Base-by-base conservation (phyloP, 1,140 invertebrate species). In the Diachasmimorpha longicaudata region DNA sequence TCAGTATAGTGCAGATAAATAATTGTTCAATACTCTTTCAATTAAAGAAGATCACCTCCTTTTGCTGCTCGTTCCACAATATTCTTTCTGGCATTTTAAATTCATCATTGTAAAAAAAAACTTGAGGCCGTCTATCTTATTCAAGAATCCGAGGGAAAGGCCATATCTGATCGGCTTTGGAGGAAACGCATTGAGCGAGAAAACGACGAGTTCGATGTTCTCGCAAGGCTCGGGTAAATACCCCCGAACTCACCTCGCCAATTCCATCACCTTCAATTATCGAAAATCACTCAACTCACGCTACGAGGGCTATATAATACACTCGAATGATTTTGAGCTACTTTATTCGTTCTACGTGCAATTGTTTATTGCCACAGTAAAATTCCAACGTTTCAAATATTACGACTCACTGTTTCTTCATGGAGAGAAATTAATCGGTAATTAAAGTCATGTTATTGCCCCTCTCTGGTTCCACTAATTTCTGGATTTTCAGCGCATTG, bases 321-420 rank as follows among this genome's bases (percentile, higher is more conserved):
- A 74, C 66, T 75, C 52, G 67, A 75, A 21, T 75, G 66, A 75
- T 75, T 75, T 75, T 75, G 31, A 75, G 67, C 66, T 70, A 75
- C 66, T 75, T 75, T 70, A 70, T 69, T 70, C 39, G 39, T 55
- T 70, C 42, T 44, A 19, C 63, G 46, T 52, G 73, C 66, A 42
- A 75, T 70, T 48, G 19, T 70, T 55, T 58, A 75, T 75, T 75
- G 73, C 73, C 44, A 67, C 58, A 75, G 67, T 37, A 75, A 69
- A 69, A 13, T 55, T 75, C 14, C 48, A n/a, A 39, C 44, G 58
- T 25, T 55, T 75, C 67, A 19, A 36, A 25, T 25, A 68, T 13
- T 74, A 16, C 52, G n/a, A 58, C 14, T 58, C n/a, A 19, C 63
- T 48, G 46, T 74, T 74, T 37, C 66, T 73, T 69, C 67, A 21